Evolutionary conservation across 2,888 invertebrate species (phyloP), one percentile per base, ranked within the genome.

Genomic region (Drosophila dives): DNA sequence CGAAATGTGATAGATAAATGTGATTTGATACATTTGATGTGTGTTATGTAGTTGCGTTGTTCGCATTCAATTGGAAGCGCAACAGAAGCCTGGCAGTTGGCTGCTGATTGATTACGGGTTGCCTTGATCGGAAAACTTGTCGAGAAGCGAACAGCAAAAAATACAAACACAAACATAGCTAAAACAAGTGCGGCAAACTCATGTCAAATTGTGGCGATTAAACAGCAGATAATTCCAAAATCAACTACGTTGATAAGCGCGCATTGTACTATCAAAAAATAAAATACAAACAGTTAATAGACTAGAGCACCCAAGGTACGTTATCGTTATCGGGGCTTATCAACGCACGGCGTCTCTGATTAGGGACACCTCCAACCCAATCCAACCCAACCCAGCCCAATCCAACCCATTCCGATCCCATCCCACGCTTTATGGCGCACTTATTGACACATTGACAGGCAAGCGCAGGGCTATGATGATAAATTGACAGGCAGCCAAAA

Each of bases 401-500:
- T 29, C 50, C 54, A 17, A 6, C 6, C 17, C 55, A 29, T 3
- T 33, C 51, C 45, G 38, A 29, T 3, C n/a, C 29, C 55, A 20
- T 56, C 68, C 75, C 66, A 61, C 61, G 71, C 71, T 74, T 80
- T 81, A 86, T 86, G 87, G 79, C 72, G 64, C 77, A 80, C 80
- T 86, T 90, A 90, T 86, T 90, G 86, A 87, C 86, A 87, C 73
- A 89, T 90, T 90, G 86, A 90, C 90, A 90, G 86, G 76, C 79
- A 74, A 79, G 77, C 86, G 83, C 69, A 69, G 81, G 72, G 77
- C 75, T 75, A 87, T 90, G 86, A 76, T 75, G 86, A 86, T 89
- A 83, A 83, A 83, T 82, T 81, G 81, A 86, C 87, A 67, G 86
- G 64, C 77, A 65, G 82, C 62, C 56, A 56, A 75, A 82, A 62